Evolutionary conservation across 2,797 vertebrate species (phyloP).

Genomic region (Poeciliopsis paucimaculata): DNA sequence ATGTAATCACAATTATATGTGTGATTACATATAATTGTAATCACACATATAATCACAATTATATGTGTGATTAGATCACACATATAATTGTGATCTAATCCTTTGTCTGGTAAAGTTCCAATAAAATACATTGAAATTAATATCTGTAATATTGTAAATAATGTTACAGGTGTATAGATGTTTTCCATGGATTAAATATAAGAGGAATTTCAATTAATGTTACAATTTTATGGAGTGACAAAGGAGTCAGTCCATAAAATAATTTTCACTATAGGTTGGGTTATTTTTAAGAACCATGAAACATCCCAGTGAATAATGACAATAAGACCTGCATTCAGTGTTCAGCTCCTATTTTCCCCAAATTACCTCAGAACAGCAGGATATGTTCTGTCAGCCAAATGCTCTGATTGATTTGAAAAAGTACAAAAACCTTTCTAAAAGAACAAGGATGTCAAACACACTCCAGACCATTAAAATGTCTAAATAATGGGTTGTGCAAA

Average conservation of each 20-base stretch:
- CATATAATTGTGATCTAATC: background rate
- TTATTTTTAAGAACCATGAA: constrained; percentile 16
- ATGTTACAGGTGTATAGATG: background rate
- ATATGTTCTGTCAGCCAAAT: constrained; percentile 29
- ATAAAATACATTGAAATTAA: background rate
- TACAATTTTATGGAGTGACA: background rate
- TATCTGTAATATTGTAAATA: background rate
- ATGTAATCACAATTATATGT: too few relatives aligned
- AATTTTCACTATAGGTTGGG: background rate
- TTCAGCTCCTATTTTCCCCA: constrained; percentile 29
- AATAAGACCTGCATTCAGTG: constrained; percentile 25
- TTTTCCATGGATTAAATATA: background rate
- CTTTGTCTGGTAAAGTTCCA: background rate
- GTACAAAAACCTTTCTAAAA: constrained; percentile 33
- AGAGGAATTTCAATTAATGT: background rate
- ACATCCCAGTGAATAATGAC: constrained; percentile 22
- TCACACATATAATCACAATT: too few relatives aligned
- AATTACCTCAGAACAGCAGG: constrained; percentile 21
- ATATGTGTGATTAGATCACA: too few relatives aligned
- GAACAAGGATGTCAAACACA: constrained; percentile 53
- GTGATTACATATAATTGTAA: too few relatives aligned
- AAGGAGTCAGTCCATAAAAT: background rate
- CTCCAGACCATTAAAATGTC: constrained; percentile 28
- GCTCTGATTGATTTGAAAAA: constrained; percentile 40
- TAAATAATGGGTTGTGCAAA: constrained; percentile 34